Base-by-base conservation (phyloP, 2,888 invertebrate genomes). In the Melinopterus prodromus region DNA sequence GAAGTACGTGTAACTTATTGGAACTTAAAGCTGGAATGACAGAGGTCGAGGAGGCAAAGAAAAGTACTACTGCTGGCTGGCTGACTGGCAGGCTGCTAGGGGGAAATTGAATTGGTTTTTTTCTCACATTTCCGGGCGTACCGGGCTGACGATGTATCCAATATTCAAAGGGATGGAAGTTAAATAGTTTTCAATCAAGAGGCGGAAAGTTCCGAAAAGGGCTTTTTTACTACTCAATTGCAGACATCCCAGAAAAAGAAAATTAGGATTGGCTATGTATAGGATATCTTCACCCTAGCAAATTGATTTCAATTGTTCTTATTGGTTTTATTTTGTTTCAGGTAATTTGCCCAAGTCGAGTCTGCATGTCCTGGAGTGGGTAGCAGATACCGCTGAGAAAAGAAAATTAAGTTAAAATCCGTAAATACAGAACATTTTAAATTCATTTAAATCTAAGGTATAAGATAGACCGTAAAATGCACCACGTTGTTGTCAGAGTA, bases 1-100 rank as follows among this genome's bases (percentile, higher is more conserved):
- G 53, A 53, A 53, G 53, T 53, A 53, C 53, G 53, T 53, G 53
- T 53, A 53, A 53, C 53, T 53, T 53, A 53, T 53, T 53, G 53
- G 53, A 53, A 53, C 53, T 53, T 53, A 53, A 53, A 53, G 53
- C 53, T 53, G 53, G 53, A 7, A 53, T 53, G 53, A 53, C 53
- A 53, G 53, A 53, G 53, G 53, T 53, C 53, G 53, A 53, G 53
- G 9, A 53, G 53, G 53, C 53, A 53, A 53, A 53, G 53, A 53
- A 53, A 53, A 53, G 53, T 53, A 53, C 53, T 12, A 53, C 53
- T 53, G 53, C 26, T 26, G 53, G 38, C 9, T 38, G 38, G 53
- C 53, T 53, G 53, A 53, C 53, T 53, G 53, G 53, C 53, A 53
- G 53, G 53, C 53, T 53, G 7, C 9, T 12, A 53, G 53, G 53